Evolutionary conservation across 2,888 invertebrate species (phyloP).

Genomic region (Eurytoma adleriae): DNA sequence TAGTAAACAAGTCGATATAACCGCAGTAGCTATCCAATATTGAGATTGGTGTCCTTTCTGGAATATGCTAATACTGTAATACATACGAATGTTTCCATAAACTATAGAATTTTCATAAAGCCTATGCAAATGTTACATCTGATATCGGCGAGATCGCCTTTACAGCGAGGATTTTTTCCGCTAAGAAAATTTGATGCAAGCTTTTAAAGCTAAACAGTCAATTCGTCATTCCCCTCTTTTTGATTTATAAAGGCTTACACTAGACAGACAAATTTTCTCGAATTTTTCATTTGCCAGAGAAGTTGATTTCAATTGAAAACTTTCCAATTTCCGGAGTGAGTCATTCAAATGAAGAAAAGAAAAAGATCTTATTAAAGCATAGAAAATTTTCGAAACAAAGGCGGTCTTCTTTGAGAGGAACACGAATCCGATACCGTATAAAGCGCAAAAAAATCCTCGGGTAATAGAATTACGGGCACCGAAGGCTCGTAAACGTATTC

Average conservation of each 20-base stretch:
- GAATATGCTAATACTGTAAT: slow-evolving; percentile 76
- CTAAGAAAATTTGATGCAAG: slow-evolving; percentile 45
- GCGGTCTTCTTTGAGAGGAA: slow-evolving; percentile 50
- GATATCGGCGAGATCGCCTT: slow-evolving; percentile 67
- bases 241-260: slow-evolving; percentile 23
- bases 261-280: not conserved
- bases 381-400: slow-evolving; percentile 3
- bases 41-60: slow-evolving; percentile 75
- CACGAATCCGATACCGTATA: slow-evolving; percentile 65
- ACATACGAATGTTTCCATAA: slow-evolving; percentile 76
- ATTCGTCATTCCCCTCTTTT: slow-evolving; percentile 25
- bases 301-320: not conserved
- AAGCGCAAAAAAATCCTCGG: slow-evolving; percentile 73
- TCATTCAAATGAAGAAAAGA: not conserved
- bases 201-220: slow-evolving; percentile 52
- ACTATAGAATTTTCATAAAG: slow-evolving; percentile 76
- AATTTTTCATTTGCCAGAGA: slow-evolving; percentile 2
- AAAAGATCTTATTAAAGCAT: not conserved
- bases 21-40: slow-evolving; percentile 72
- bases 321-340: not conserved
- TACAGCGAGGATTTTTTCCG: slow-evolving; percentile 22
- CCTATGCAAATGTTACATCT: slow-evolving; percentile 73
- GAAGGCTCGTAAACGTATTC: slow-evolving; percentile 76
- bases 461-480: slow-evolving; percentile 75
- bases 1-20: slow-evolving; percentile 74